phyloP scores from a whole-genome alignment of 1,140 invertebrate genomes.

The Ceratosolen fusciceps region DNA sequence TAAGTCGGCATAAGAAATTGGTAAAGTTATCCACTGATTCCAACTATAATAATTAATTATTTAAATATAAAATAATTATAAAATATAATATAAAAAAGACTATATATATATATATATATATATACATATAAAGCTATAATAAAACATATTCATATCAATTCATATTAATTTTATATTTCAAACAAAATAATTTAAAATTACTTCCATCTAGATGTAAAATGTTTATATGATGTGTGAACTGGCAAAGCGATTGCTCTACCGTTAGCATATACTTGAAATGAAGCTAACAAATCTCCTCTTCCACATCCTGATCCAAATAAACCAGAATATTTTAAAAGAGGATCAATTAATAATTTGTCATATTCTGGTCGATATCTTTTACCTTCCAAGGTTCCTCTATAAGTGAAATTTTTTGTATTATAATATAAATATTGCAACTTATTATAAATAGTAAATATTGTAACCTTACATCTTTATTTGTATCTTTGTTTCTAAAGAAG shows the following conservation, averaged over 20 bases:
- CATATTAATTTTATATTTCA: not conserved
- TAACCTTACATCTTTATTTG: constrained; percentile 93
- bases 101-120: too few relatives aligned
- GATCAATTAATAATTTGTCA: constrained; percentile 88
- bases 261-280: constrained; percentile 89
- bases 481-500: constrained; percentile 86
- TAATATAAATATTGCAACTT: constrained; percentile 34
- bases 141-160: too few relatives aligned
- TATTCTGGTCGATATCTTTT: constrained; percentile 87
- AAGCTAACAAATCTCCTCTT: constrained; percentile 87
- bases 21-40: constrained; percentile 98
- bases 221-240: constrained; percentile 92
- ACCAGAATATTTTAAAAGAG: constrained; percentile 92
- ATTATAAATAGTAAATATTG: constrained; percentile 27
- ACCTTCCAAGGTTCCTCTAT: constrained; percentile 95
- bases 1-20: constrained; percentile 92
- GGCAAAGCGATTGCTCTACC: constrained; percentile 88
- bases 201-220: constrained; percentile 94
- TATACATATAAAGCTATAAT: too few relatives aligned
- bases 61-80: not conserved
- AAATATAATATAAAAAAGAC: too few relatives aligned
- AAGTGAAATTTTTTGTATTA: constrained; percentile 48
- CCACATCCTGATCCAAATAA: constrained; percentile 83
- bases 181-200: constrained; percentile 69
- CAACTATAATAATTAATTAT: constrained; percentile 77